A percentile compares a stretch with the other conserved stretches of the same genome.
phyloP scores from a whole-genome alignment of 2,797 vertebrate genomes.

The Tiaroga cobitis region DNA sequence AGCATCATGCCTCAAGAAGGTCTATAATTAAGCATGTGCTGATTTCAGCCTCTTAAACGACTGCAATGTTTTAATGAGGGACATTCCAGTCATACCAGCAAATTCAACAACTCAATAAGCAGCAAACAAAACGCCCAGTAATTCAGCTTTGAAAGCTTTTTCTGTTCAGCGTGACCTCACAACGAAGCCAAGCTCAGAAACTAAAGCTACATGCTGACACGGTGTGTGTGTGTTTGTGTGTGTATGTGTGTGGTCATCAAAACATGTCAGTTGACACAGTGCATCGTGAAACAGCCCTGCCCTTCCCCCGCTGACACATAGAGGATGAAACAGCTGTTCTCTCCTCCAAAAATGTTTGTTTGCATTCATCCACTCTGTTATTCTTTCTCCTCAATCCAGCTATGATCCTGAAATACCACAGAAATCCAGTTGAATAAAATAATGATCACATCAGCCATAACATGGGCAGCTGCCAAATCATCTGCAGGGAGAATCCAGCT shows the following conservation, averaged over 20 bases:
- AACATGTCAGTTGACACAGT: constrained; percentile 36
- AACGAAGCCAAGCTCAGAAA: constrained; percentile 14
- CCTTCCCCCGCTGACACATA: constrained; percentile 14
- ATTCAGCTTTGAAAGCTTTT: constrained; percentile 34
- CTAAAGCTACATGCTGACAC: constrained; percentile 28
- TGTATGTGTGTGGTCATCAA: constrained; percentile 42
- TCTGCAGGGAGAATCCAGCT: not conserved
- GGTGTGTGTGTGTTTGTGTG: constrained; percentile 27
- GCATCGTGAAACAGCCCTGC: not conserved
- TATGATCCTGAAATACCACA: not conserved
- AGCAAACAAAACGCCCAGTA: constrained; percentile 40
- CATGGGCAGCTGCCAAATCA: not conserved
- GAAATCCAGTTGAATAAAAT: not conserved
- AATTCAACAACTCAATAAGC: constrained; percentile 64
- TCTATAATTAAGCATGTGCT: not conserved
- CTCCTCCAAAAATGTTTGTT: constrained; percentile 31
- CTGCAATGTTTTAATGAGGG: constrained; percentile 55
- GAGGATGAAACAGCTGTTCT: constrained; percentile 30
- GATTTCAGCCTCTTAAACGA: constrained; percentile 29
- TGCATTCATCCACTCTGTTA: constrained; percentile 22
- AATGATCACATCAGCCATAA: not conserved
- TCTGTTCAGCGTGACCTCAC: constrained; percentile 33
- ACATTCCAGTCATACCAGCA: constrained; percentile 65
- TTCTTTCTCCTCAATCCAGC: not conserved
- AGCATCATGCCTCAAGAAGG: not conserved